phyloP scores from a whole-genome alignment of 2,113 vertebrate species.

The Xiphophorus maculatus region DNA sequence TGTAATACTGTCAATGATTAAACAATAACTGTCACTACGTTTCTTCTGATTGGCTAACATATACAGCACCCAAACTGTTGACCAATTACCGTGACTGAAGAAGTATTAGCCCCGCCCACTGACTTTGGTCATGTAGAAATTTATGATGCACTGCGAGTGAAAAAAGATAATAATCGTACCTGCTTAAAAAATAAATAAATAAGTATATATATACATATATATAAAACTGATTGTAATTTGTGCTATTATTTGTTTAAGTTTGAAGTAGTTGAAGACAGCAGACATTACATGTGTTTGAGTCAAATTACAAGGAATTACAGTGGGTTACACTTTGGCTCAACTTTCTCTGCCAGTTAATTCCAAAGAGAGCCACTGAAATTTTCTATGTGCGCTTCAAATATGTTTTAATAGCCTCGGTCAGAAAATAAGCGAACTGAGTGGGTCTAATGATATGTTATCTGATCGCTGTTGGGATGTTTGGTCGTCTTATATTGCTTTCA shows the following conservation, averaged over 20 bases:
- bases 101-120: neutral
- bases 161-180: too few relatives aligned
- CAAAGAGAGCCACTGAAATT: too few relatives aligned
- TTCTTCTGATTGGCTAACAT: neutral
- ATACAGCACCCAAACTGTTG: neutral
- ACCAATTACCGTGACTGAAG: neutral
- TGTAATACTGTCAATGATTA: neutral
- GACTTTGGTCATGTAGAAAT: neutral
- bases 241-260: too few relatives aligned
- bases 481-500: conserved; percentile 4
- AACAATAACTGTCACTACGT: neutral
- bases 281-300: neutral
- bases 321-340: neutral
- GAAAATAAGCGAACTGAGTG: neutral
- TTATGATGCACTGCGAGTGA: too few relatives aligned
- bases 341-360: too few relatives aligned
- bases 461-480: conserved; percentile 18
- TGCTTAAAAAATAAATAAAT: too few relatives aligned
- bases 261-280: neutral
- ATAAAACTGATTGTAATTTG: too few relatives aligned
- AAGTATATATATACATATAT: too few relatives aligned
- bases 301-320: neutral
- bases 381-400: neutral
- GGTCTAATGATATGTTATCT: neutral
- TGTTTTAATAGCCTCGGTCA: neutral